Conservation (phyloP, 2,113 vertebrate species). For the Albula goreensis region DNA sequence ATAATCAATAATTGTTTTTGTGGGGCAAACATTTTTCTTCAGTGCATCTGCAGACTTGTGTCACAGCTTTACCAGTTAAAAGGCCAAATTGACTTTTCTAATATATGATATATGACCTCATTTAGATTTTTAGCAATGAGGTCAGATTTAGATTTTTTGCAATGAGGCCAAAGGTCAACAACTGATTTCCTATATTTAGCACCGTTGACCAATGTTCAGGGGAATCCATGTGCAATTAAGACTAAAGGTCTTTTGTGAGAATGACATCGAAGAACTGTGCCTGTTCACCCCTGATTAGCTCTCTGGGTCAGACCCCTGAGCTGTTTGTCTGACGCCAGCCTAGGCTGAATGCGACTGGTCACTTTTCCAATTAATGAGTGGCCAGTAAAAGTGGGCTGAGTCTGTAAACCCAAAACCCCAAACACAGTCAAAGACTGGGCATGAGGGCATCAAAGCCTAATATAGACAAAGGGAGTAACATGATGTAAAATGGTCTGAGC, state of each 20-base stretch:
- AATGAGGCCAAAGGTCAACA: not conserved
- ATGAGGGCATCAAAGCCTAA: no score
- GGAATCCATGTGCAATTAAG: not conserved
- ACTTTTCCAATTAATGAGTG: no score
- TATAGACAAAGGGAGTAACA: no score
- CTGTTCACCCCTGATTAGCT: not conserved
- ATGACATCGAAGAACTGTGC: not conserved
- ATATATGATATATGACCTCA: not conserved
- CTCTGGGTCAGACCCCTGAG: not conserved
- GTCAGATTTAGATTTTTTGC: not conserved
- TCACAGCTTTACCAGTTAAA: not conserved
- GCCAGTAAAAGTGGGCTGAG: no score
- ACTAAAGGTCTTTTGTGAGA: not conserved
- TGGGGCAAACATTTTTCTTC: not conserved
- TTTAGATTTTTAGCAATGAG: not conserved
- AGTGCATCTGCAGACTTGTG: not conserved
- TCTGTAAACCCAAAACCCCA: no score
- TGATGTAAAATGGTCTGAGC: no score
- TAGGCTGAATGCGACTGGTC: no score
- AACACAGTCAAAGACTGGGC: no score
- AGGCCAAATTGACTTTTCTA: not conserved
- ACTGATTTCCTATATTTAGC: conserved; percentile 12
- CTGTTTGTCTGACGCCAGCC: no score
- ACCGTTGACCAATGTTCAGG: not conserved
- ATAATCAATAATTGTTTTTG: not conserved